A percentile compares a stretch with the other conserved stretches of the same genome.
phyloP scores from a whole-genome alignment of 2,797 vertebrate species.

The Ataeniobius toweri region DNA sequence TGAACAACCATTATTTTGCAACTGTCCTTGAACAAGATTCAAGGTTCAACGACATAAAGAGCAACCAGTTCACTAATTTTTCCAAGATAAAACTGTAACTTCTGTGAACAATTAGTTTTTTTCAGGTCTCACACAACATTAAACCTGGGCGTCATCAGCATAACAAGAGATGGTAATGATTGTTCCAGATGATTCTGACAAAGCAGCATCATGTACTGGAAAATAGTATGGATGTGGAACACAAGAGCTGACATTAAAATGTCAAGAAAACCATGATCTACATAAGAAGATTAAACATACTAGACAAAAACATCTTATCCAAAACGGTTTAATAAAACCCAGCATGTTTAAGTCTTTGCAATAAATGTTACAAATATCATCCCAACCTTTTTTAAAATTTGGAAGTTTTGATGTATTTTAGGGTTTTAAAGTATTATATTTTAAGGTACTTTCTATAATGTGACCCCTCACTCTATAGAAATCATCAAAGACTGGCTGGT shows the following conservation, averaged over 20 bases:
- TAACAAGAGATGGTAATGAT: background rate
- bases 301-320: too few species aligned
- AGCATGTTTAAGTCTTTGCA: background rate
- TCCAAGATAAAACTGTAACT: background rate
- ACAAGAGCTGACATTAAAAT: background rate
- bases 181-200: background rate
- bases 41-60: background rate
- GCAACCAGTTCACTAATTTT: background rate
- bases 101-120: background rate
- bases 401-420: background rate
- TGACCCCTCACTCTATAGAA: constrained; percentile 81
- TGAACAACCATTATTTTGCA: too few species aligned
- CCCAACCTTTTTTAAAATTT: background rate
- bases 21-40: too few species aligned
- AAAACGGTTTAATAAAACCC: background rate
- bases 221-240: background rate
- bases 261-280: background rate
- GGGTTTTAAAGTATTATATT: too few species aligned
- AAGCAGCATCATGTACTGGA: background rate
- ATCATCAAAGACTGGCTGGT: constrained; percentile 96
- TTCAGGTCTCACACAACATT: background rate
- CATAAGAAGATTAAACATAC: background rate
- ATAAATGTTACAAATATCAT: background rate
- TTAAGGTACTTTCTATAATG: background rate
- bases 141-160: background rate